A percentile compares a stretch with the other conserved stretches of the same genome.
Evolutionary conservation across 2,888 invertebrate species (phyloP).

Genomic region (Drosophila hamatofila): DNA sequence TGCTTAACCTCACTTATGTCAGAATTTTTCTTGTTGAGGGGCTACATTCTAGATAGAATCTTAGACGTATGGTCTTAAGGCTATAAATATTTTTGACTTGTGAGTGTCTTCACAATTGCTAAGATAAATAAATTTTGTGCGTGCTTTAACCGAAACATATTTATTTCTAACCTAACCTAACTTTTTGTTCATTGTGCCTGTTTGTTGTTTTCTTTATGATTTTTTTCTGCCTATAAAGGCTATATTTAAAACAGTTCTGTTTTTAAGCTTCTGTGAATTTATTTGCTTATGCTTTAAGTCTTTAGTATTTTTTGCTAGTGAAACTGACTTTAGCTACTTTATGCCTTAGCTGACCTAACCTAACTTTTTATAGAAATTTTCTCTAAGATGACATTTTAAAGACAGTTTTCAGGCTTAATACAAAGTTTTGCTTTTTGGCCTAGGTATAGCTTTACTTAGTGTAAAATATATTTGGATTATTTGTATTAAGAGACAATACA

Average conservation of each 20-base stretch:
- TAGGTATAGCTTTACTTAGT: too few species aligned
- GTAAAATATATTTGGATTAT: background rate
- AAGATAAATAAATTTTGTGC: background rate
- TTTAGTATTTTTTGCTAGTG: background rate
- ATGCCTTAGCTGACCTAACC: too few species aligned
- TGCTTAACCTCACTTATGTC: slow-evolving; percentile 19
- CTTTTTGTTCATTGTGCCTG: background rate
- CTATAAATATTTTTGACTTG: background rate
- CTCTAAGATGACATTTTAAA: background rate
- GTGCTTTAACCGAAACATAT: background rate
- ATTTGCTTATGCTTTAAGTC: background rate
- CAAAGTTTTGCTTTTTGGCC: background rate
- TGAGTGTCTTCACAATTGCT: background rate
- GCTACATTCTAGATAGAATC: background rate
- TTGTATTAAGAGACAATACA: too few species aligned
- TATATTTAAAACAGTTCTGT: background rate
- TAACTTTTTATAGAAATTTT: too few species aligned
- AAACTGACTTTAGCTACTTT: background rate
- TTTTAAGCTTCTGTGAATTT: background rate
- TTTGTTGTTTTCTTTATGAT: background rate
- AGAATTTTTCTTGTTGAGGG: background rate
- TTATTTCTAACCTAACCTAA: background rate
- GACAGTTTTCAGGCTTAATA: background rate
- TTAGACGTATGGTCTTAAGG: background rate
- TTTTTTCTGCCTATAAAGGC: background rate